phyloP scores from a whole-genome alignment of 64 coral and sea anemone species.

The Cladopsammia gracilis region DNA sequence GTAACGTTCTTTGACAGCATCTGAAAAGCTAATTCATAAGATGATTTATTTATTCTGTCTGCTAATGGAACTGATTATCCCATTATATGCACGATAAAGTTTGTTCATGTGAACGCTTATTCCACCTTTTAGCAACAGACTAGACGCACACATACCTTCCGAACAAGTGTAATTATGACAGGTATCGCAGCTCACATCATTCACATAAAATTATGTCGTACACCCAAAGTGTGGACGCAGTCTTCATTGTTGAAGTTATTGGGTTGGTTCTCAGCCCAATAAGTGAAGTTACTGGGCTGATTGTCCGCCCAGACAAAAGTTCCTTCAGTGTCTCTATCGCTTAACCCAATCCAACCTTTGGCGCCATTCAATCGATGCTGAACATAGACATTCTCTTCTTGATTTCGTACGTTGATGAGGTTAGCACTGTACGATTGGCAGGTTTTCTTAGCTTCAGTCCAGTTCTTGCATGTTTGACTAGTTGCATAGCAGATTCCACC shows the following conservation, averaged over 20 bases:
- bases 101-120: too few relatives aligned
- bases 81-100: too few relatives aligned
- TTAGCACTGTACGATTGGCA: slow-evolving; percentile 32
- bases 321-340: slow-evolving; percentile 23
- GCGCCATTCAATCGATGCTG: slow-evolving; percentile 64
- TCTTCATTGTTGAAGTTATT: slow-evolving; percentile 46
- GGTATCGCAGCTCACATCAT: slow-evolving; percentile 41
- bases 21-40: too few relatives aligned
- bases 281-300: slow-evolving; percentile 48
- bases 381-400: slow-evolving; percentile 67
- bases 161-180: slow-evolving; percentile 79
- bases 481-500: slow-evolving; percentile 49
- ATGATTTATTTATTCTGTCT: too few relatives aligned
- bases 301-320: slow-evolving; percentile 54
- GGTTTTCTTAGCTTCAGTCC: slow-evolving; percentile 31
- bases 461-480: slow-evolving; percentile 53
- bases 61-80: too few relatives aligned
- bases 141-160: slow-evolving; percentile 59
- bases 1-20: too few relatives aligned
- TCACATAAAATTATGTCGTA: slow-evolving; percentile 31
- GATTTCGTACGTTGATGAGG: slow-evolving; percentile 19
- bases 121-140: too few relatives aligned
- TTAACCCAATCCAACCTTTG: slow-evolving; percentile 68
- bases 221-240: slow-evolving; percentile 65
- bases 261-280: slow-evolving; percentile 49